phyloP scores from a whole-genome alignment of 1,140 invertebrate species.

The Orius insidiosus region DNA sequence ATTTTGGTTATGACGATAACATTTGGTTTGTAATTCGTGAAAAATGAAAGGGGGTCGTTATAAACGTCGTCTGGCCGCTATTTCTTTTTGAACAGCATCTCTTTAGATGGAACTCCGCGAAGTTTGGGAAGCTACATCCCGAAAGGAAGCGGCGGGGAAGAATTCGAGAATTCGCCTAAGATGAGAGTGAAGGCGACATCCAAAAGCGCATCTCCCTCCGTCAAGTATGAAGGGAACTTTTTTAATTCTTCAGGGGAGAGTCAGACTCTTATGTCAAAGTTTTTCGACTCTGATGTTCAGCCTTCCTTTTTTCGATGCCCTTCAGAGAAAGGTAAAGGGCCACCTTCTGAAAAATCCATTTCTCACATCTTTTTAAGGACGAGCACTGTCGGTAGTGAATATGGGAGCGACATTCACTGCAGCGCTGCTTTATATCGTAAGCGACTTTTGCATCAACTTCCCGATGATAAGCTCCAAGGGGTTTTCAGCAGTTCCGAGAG shows the following conservation, averaged over 20 bases:
- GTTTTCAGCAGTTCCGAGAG: constrained; percentile 15
- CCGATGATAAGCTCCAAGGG: constrained; percentile 11
- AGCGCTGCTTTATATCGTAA: constrained; percentile 4
- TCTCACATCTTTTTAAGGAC: constrained; percentile 12
- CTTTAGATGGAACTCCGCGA: no score
- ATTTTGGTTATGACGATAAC: no score
- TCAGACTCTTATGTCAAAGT: constrained; percentile 1
- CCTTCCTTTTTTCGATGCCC: neutral
- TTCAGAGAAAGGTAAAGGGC: constrained; percentile 9
- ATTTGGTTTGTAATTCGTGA: no score
- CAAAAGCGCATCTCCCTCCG: no score
- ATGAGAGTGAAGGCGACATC: no score
- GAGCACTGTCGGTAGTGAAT: constrained; percentile 15
- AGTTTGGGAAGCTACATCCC: no score
- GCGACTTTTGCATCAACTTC: constrained; percentile 3
- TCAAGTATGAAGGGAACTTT: no score
- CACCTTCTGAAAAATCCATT: neutral
- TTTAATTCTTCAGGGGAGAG: neutral
- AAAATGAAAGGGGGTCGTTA: no score
- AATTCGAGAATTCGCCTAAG: no score
- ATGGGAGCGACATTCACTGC: constrained; percentile 12
- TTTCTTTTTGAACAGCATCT: no score
- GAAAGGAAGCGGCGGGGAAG: no score
- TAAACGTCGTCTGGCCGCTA: no score
- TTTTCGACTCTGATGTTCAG: neutral